Evolutionary conservation across 2,113 vertebrate genomes (phyloP).

Genomic region (Camelus dromedarius): DNA sequence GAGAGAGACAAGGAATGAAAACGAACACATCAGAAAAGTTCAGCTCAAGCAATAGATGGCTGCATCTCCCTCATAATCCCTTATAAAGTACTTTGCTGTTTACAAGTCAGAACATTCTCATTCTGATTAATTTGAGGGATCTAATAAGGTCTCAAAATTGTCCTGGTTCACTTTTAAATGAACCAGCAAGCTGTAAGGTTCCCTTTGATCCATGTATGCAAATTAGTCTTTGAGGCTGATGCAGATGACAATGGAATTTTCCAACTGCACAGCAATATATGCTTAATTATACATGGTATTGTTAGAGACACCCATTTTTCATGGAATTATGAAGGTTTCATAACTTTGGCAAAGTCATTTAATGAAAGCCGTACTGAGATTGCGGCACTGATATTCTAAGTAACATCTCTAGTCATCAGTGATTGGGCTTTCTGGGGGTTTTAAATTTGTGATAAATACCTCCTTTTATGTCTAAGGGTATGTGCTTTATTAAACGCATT

Average conservation of each 20-base stretch:
- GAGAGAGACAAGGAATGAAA: slow-evolving; percentile 54
- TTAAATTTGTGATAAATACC: slow-evolving; percentile 67
- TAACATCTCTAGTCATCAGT: slow-evolving; percentile 54
- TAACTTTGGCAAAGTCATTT: slow-evolving; percentile 72
- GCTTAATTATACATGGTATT: slow-evolving; percentile 76
- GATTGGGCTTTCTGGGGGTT: slow-evolving; percentile 46
- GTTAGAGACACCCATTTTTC: slow-evolving; percentile 73
- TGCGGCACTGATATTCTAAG: slow-evolving; percentile 62
- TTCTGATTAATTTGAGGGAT: slow-evolving; percentile 56
- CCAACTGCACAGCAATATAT: slow-evolving; percentile 65
- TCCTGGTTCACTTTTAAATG: slow-evolving; percentile 64
- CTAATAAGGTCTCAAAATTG: slow-evolving; percentile 65
- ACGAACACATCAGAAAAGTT: slow-evolving; percentile 40
- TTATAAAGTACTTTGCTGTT: slow-evolving; percentile 55
- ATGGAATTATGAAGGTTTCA: slow-evolving; percentile 71
- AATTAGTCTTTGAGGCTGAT: slow-evolving; percentile 68
- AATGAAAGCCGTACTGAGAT: slow-evolving; percentile 64
- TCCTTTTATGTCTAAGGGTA: slow-evolving; percentile 47
- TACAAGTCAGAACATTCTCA: slow-evolving; percentile 62
- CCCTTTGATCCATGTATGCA: slow-evolving; percentile 64
- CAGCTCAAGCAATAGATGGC: slow-evolving; percentile 13
- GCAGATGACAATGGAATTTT: slow-evolving; percentile 75
- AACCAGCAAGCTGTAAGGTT: slow-evolving; percentile 53
- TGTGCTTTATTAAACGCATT: slow-evolving; percentile 74
- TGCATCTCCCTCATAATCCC: not conserved